Conservation (phyloP, 2,113 vertebrate genomes). For the Oncorhynchus masou region DNA sequence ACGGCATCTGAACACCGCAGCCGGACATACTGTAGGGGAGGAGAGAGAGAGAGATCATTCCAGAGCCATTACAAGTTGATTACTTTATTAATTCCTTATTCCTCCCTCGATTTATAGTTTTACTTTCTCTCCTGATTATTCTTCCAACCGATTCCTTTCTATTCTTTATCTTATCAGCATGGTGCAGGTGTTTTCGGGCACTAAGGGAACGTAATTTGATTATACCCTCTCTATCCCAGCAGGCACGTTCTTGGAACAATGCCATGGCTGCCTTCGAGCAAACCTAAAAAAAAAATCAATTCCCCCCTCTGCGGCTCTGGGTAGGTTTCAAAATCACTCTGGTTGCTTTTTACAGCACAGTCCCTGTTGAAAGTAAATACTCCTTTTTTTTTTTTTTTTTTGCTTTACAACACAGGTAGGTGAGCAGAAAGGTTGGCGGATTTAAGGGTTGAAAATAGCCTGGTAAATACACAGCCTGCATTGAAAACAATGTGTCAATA, state of each 20-base stretch:
- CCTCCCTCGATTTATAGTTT: constrained; percentile 33
- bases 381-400: neutral
- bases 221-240: constrained; percentile 48
- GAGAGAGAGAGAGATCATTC: no score
- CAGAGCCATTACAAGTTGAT: constrained; percentile 54
- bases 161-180: constrained; percentile 66
- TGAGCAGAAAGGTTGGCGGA: constrained; percentile 13
- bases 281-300: constrained; percentile 41
- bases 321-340: constrained; percentile 40
- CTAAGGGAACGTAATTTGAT: constrained; percentile 64
- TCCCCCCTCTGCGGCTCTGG: constrained; percentile 24
- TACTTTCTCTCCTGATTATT: constrained; percentile 46
- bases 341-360: constrained; percentile 25
- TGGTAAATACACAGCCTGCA: no score
- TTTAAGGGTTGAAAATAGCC: no score
- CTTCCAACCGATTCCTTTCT: constrained; percentile 29
- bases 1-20: constrained; percentile 8
- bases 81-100: constrained; percentile 19
- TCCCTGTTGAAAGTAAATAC: constrained; percentile 14
- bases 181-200: constrained; percentile 57
- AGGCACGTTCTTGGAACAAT: constrained; percentile 51
- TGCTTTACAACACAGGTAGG: constrained; percentile 14
- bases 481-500: no score
- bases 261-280: constrained; percentile 9
- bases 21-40: neutral